Conservation (phyloP, 2,888 invertebrate species). For the Leptarthrus brevirostris region DNA sequence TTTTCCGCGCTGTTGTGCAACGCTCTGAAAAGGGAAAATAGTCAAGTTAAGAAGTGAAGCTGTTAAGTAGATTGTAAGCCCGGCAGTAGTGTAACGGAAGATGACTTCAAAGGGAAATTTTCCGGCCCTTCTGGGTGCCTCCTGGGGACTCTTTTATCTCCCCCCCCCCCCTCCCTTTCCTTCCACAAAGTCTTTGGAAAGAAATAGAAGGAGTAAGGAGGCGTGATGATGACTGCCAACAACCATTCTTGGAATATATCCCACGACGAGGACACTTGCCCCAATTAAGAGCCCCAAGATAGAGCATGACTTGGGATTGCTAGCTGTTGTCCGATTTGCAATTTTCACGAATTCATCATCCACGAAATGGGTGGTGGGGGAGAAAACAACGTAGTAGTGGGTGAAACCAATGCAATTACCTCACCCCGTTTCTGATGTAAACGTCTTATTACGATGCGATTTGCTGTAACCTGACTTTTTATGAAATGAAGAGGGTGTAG, state of each 20-base stretch:
- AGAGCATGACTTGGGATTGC: slow-evolving; percentile 37
- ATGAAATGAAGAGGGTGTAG: too few relatives aligned
- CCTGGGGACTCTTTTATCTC: background rate
- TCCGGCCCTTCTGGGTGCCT: slow-evolving; percentile 28
- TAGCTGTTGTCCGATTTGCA: slow-evolving; percentile 39
- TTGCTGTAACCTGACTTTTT: background rate
- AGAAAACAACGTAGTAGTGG: too few relatives aligned
- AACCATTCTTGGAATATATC: slow-evolving; percentile 5
- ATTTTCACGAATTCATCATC: slow-evolving; percentile 14
- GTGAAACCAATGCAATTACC: too few relatives aligned
- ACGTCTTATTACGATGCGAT: too few relatives aligned
- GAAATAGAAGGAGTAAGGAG: slow-evolving; percentile 6
- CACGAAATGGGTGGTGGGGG: too few relatives aligned
- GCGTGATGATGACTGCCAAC: slow-evolving; percentile 28
- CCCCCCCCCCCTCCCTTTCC: too few relatives aligned
- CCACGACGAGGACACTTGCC: slow-evolving; percentile 38
- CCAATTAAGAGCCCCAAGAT: slow-evolving; percentile 42
- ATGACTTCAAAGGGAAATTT: slow-evolving; percentile 42
- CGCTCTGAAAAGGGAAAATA: slow-evolving; percentile 41
- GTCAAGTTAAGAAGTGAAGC: slow-evolving; percentile 46
- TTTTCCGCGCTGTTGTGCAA: slow-evolving; percentile 24
- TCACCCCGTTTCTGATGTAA: too few relatives aligned
- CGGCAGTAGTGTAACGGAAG: slow-evolving; percentile 43
- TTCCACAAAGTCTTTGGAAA: slow-evolving; percentile 9
- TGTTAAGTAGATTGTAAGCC: slow-evolving; percentile 47